Conservation (phyloP, 2,797 vertebrate genomes). For the Protosalanx chinensis region DNA sequence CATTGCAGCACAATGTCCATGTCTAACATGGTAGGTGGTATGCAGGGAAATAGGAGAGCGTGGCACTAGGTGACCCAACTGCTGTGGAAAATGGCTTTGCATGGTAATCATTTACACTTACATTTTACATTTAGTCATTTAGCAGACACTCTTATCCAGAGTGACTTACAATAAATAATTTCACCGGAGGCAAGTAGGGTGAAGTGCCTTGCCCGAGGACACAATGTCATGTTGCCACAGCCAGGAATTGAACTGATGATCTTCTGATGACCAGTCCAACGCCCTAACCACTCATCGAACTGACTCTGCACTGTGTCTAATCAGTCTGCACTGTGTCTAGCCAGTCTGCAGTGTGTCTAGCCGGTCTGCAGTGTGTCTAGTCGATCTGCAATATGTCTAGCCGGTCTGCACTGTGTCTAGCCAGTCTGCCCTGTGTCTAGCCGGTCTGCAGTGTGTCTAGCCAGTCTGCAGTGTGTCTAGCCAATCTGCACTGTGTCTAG, state of each 20-base stretch:
- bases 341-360: background rate
- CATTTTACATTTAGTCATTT: background rate
- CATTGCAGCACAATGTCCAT: constrained; percentile 8
- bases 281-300: background rate
- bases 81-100: background rate
- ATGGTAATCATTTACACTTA: background rate
- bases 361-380: background rate
- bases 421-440: no score
- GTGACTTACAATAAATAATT: no score
- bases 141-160: background rate
- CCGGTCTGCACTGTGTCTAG: background rate
- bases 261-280: background rate
- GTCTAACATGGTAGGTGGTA: background rate
- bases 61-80: background rate
- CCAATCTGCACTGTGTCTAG: no score
- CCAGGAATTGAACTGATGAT: background rate
- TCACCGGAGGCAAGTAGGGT: no score
- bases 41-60: background rate
- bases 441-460: no score
- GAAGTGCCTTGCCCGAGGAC: no score
- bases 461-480: no score
- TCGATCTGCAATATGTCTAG: background rate
- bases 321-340: background rate
- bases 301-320: background rate
- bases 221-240: no score